Evolutionary conservation across 2,113 vertebrate species (phyloP).

Genomic region (Rhea pennata): DNA sequence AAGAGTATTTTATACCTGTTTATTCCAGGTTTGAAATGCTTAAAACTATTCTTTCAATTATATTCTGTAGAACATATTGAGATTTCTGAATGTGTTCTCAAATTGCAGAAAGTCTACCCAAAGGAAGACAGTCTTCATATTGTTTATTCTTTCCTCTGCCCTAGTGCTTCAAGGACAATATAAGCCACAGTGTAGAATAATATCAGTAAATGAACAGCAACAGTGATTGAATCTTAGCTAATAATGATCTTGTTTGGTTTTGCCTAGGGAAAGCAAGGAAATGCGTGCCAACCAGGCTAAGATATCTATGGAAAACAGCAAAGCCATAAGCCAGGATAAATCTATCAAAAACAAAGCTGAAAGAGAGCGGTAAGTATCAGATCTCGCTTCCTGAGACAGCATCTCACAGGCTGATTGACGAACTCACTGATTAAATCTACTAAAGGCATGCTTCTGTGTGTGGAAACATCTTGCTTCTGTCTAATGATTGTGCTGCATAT

Average conservation of each 20-base stretch:
- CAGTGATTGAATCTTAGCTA: background rate
- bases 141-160: background rate
- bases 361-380: conserved; percentile 88
- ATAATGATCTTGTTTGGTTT: conserved; percentile 12
- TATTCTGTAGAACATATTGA: background rate
- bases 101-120: background rate
- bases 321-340: conserved; percentile 99
- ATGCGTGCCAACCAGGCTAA: conserved; percentile 98
- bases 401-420: background rate
- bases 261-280: conserved; percentile 93
- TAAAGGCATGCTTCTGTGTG: background rate
- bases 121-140: background rate
- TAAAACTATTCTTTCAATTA: background rate
- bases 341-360: conserved; percentile 99
- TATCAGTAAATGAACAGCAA: background rate
- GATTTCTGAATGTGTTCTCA: background rate
- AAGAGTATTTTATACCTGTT: background rate
- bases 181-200: background rate
- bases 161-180: background rate
- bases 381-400: background rate
- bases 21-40: background rate
- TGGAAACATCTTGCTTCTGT: background rate
- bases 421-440: background rate
- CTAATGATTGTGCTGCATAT: background rate
- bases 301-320: conserved; percentile 98